A percentile compares a stretch with the other conserved stretches of the same genome.
These are phyloP conservation scores for Thunnus thynnus DNA, from an alignment of 2,113 vertebrate genomes.

Conservation along the genomic window DNA sequence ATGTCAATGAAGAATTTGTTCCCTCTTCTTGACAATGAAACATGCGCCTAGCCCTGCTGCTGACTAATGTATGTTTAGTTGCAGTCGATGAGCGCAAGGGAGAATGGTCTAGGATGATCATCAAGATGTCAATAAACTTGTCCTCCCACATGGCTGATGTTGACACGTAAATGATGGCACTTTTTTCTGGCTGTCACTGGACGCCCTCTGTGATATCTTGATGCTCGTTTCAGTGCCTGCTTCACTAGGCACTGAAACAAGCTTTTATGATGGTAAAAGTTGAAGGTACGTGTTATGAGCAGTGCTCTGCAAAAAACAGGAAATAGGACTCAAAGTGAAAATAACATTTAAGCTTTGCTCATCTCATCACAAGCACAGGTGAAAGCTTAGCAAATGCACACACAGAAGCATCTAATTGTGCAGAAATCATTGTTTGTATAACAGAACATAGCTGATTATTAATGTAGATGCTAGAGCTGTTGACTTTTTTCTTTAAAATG, in stretches of 20 bases:
- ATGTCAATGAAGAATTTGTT: conserved; percentile 44
- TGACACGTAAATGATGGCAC: conserved; percentile 83
- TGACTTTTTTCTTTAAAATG: background rate
- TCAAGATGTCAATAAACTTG: conserved; percentile 84
- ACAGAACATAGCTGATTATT: conserved; percentile 2
- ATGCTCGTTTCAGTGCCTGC: conserved; percentile 67
- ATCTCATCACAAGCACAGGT: background rate
- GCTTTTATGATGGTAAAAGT: conserved; percentile 59
- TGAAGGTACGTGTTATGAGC: conserved; percentile 31
- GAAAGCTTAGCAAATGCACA: conserved; percentile 1
- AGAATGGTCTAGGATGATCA: conserved; percentile 79
- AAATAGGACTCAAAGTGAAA: conserved; percentile 1
- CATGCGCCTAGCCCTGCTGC: conserved; percentile 52
- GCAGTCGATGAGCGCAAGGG: conserved; percentile 72
- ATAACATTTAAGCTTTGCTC: background rate
- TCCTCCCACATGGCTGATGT: conserved; percentile 83
- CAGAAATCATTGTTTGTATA: conserved; percentile 28
- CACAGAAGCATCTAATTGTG: background rate
- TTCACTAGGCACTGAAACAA: conserved; percentile 60
- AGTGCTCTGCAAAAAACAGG: background rate
- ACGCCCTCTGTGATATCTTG: conserved; percentile 69
- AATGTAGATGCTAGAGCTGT: background rate
- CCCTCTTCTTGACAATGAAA: conserved; percentile 68
- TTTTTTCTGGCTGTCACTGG: conserved; percentile 78
- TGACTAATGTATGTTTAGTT: conserved; percentile 80